Evolutionary conservation across 2,797 vertebrate species (phyloP).

Genomic region (Rousettus madagascariensis): DNA sequence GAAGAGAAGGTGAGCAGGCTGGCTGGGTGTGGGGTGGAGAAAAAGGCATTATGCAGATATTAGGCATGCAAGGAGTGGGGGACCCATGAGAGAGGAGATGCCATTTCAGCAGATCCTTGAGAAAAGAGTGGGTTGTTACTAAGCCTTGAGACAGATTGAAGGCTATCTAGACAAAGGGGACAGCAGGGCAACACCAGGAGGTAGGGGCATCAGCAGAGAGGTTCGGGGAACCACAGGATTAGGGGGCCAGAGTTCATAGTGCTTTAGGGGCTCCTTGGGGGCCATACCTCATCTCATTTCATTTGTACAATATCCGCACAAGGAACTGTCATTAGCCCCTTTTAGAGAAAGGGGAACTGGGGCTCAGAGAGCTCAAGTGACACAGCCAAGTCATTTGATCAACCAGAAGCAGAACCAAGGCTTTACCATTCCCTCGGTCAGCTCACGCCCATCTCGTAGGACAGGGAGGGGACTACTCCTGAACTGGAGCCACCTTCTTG

Average conservation of each 20-base stretch:
- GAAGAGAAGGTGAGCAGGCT: neutral
- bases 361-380: accelerated
- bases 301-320: neutral
- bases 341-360: neutral
- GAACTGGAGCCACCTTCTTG: neutral
- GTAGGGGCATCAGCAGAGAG: neutral
- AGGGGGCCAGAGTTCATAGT: neutral
- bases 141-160: neutral
- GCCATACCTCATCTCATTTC: neutral
- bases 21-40: neutral
- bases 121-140: neutral
- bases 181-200: neutral
- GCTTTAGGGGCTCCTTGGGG: neutral
- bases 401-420: neutral
- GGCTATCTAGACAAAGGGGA: neutral
- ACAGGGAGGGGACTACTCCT: neutral
- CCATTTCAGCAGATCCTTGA: neutral
- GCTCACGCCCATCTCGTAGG: neutral
- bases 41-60: neutral
- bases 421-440: neutral
- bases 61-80: neutral
- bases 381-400: neutral
- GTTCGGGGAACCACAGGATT: no score
- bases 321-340: neutral
- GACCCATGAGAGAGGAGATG: neutral